A percentile compares a stretch with the other conserved stretches of the same genome.
Evolutionary conservation across 2,797 vertebrate species (phyloP).

Genomic region (Crax fasciolata): DNA sequence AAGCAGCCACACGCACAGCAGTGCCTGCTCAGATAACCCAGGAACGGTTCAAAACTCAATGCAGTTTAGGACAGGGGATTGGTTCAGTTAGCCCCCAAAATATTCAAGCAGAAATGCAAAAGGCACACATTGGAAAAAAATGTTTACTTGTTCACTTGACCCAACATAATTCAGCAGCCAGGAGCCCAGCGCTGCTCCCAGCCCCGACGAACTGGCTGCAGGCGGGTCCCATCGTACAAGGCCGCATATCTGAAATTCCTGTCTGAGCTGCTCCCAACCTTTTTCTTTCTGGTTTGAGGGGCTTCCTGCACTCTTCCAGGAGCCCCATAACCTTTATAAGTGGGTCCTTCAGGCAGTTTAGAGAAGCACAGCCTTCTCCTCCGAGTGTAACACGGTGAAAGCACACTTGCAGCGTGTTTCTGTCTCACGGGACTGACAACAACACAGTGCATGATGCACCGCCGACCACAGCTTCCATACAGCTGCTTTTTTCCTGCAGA

Average conservation of each 20-base stretch:
- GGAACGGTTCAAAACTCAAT: neutral
- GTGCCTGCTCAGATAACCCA: neutral
- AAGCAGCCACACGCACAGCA: neutral
- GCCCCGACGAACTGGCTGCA: rapidly evolving
- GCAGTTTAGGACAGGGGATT: neutral
- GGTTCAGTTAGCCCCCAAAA: neutral
- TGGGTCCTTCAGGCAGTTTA: rapidly evolving
- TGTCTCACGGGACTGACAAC: neutral
- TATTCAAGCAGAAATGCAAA: neutral
- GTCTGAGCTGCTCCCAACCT: rapidly evolving
- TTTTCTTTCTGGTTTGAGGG: too few species aligned
- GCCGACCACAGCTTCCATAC: neutral
- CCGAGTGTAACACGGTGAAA: rapidly evolving
- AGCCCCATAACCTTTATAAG: rapidly evolving
- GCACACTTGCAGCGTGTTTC: rapidly evolving
- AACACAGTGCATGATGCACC: neutral
- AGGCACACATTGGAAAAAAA: neutral
- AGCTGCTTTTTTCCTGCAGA: neutral
- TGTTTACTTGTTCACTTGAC: neutral
- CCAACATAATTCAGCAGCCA: neutral
- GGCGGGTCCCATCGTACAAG: neutral
- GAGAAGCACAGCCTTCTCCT: neutral
- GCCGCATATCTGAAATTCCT: rapidly evolving
- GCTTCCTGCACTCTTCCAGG: neutral
- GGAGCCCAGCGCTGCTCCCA: rapidly evolving